phyloP scores from a whole-genome alignment of 2,797 vertebrate genomes.

The Thripadectes ignobilis region DNA sequence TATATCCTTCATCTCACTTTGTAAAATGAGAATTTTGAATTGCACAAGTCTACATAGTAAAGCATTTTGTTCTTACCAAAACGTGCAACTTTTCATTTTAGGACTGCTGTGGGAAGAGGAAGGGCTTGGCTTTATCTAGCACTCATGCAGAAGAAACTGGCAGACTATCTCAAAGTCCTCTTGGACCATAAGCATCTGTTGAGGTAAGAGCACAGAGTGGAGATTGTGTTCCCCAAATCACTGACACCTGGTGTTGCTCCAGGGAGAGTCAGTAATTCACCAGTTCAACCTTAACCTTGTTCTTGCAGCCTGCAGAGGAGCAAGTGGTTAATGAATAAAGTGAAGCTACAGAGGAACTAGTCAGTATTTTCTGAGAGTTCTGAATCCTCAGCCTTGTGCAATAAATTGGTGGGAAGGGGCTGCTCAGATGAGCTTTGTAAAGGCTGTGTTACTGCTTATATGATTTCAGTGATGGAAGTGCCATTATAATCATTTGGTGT shows the following conservation, averaged over 20 bases:
- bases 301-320: neutral
- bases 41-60: neutral
- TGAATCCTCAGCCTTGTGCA: neutral
- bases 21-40: neutral
- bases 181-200: slow-evolving; percentile 91
- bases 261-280: neutral
- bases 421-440: neutral
- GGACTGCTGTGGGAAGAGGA: slow-evolving; percentile 91
- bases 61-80: neutral
- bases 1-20: neutral
- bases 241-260: neutral
- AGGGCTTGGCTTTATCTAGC: slow-evolving; percentile 97
- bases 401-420: neutral
- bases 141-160: slow-evolving; percentile 97
- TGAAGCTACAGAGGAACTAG: neutral
- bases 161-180: slow-evolving; percentile 93
- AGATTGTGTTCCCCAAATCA: neutral
- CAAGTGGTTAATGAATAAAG: neutral
- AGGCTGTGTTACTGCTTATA: neutral
- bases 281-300: neutral
- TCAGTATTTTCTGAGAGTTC: neutral
- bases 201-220: slow-evolving; percentile 63
- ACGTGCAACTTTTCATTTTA: slow-evolving; percentile 63
- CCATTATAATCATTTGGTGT: neutral
- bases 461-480: neutral